Conservation (phyloP, 2,888 invertebrate species). For the Lepidochitona cinerea region DNA sequence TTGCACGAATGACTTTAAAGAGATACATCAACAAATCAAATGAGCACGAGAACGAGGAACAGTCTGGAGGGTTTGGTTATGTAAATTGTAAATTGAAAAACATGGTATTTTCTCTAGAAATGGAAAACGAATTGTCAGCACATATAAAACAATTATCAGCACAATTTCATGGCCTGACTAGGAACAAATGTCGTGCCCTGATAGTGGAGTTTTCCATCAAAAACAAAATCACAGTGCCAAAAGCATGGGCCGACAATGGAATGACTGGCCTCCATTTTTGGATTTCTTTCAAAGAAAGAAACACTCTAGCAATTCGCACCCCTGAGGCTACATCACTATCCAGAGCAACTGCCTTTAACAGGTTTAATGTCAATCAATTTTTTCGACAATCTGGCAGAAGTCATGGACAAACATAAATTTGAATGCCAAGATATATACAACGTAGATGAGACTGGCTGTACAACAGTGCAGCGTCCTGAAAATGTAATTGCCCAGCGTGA, state of each 20-base stretch:
- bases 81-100: too few species aligned
- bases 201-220: not conserved
- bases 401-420: too few species aligned
- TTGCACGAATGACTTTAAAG: constrained; percentile 66
- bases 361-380: constrained; percentile 24
- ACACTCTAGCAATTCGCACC: constrained; percentile 20
- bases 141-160: not conserved
- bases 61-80: too few species aligned
- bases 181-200: not conserved
- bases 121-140: not conserved
- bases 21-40: constrained; percentile 27
- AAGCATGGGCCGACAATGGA: constrained; percentile 13
- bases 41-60: too few species aligned
- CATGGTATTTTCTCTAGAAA: not conserved
- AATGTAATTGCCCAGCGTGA: constrained; percentile 15
- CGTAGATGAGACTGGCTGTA: constrained; percentile 35
- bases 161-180: not conserved
- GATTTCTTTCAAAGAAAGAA: too few species aligned
- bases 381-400: constrained; percentile 34
- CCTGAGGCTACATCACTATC: constrained; percentile 36
- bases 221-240: not conserved
- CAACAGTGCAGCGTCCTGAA: constrained; percentile 29
- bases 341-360: constrained; percentile 33
- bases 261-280: not conserved
- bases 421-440: constrained; percentile 24